Percentiles rank a stretch among this genome's conserved stretches.
Conservation (phyloP, 2,888 invertebrate species). For the Oeneis ivallda region DNA sequence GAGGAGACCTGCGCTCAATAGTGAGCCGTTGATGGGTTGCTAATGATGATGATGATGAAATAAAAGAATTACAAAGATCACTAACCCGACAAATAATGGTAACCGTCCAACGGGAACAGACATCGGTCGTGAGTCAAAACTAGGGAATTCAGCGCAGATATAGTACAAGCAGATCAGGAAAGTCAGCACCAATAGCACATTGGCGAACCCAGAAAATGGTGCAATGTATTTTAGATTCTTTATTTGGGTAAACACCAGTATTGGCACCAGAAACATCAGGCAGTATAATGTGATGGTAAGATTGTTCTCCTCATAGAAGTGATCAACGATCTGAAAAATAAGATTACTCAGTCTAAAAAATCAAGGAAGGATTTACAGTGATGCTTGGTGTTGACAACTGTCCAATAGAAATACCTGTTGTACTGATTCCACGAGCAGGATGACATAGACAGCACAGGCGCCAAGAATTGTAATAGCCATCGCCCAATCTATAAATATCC, state of each 20-base stretch:
- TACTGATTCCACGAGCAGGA: conserved; percentile 86
- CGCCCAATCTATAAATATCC: conserved; percentile 86
- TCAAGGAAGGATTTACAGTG: no score
- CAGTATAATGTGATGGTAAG: conserved; percentile 62
- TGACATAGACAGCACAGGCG: conserved; percentile 89
- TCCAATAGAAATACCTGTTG: conserved; percentile 80
- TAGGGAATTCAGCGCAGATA: conserved; percentile 82
- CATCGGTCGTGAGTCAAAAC: conserved; percentile 74
- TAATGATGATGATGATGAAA: no score
- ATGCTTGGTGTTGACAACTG: conserved; percentile 24
- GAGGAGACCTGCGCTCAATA: no score
- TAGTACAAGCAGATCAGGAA: conserved; percentile 92
- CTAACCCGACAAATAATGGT: conserved; percentile 92
- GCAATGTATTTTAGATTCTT: conserved; percentile 91
- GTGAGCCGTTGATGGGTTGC: no score
- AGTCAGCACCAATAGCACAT: conserved; percentile 88
- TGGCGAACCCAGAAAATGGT: conserved; percentile 94
- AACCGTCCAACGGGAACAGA: conserved; percentile 82
- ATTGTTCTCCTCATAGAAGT: conserved; percentile 46
- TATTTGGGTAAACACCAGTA: conserved; percentile 78
- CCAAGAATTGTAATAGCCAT: conserved; percentile 88
- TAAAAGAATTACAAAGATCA: neutral
- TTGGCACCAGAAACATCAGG: conserved; percentile 66
- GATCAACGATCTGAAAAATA: conserved; percentile 64
- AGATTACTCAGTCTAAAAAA: neutral